Evolutionary conservation across 2,113 vertebrate genomes (phyloP), one percentile per base, ranked within the genome.

Genomic region (Probosciger aterrimus): DNA sequence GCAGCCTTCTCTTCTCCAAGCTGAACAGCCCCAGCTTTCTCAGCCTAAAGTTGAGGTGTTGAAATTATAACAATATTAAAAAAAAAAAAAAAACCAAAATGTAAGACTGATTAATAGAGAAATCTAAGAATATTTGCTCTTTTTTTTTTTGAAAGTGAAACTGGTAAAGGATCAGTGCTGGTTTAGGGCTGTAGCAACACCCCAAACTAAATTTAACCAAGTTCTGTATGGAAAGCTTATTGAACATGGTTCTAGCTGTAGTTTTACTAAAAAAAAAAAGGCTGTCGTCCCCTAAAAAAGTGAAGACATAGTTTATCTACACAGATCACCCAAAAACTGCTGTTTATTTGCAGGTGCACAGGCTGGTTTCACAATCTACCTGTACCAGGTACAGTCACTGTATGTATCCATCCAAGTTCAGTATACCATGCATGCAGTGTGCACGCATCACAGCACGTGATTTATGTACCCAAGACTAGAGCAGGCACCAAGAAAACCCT

Each of bases 381-480:
- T 27, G 20, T 9, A 39, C 23, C 5, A n/a, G 23, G 31, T 1
- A 16, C 0, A 0, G 14, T 11, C 10, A 2, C 13, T 11, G 5
- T 1, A 4, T 5, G 3, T 11, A 31, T 11, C 49, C 15, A 10
- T 23, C 24, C 19, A 8, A 20, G 12, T 35, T 19, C n/a, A 43
- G 3, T 5, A 55, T 11, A 43, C 23, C 4, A 0, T 9, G 1
- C 0, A 5, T 39, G 50, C 20, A 27, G 23, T 6, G 3, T 0
- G 2, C 14, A 13, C 30, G 14, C 2, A 5, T 16, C 20, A 8
- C 12, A 16, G 14, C 0, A 10, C 11, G 3, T 0, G 3, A 60
- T 18, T 19, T 41, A 14, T 1, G 7, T 4, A 24, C 15, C 24
- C 0, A 2, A 47, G 6, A 16, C 28, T 13, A 11, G 9, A 39